Percentiles rank a stretch among this genome's conserved stretches.
These are phyloP conservation scores for Lophura nycthemera DNA, from an alignment of 2,113 vertebrate genomes.

Conservation along the genomic window DNA sequence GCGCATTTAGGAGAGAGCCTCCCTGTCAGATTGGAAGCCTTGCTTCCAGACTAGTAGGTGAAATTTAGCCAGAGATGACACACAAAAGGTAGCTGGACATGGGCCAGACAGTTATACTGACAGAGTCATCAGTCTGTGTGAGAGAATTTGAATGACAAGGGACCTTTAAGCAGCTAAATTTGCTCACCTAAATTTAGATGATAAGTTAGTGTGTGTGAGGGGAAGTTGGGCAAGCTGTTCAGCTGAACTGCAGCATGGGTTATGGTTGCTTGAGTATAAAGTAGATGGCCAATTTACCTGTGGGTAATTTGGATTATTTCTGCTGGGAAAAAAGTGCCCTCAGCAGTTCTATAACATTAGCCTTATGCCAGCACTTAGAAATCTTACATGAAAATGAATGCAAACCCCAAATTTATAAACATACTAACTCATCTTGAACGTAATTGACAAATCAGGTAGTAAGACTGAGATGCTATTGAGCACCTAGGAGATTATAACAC, in stretches of 20 bases:
- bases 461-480: background rate
- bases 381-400: background rate
- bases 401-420: background rate
- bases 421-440: background rate
- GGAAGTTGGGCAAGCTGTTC: background rate
- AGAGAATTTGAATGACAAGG: background rate
- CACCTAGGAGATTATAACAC: background rate
- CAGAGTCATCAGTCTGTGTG: rapidly evolving
- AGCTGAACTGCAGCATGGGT: background rate
- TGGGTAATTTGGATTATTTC: background rate
- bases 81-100: background rate
- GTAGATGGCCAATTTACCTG: background rate
- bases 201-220: background rate
- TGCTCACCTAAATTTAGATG: background rate
- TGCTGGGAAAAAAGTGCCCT: background rate
- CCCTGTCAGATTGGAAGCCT: rapidly evolving
- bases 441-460: background rate
- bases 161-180: background rate
- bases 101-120: background rate
- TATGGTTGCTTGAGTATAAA: background rate
- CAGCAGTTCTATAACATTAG: background rate
- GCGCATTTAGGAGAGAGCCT: background rate
- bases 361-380: background rate
- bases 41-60: background rate
- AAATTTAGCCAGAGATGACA: background rate